Conservation (phyloP, 2,113 vertebrate species). For the Dryoscopus gambensis region DNA sequence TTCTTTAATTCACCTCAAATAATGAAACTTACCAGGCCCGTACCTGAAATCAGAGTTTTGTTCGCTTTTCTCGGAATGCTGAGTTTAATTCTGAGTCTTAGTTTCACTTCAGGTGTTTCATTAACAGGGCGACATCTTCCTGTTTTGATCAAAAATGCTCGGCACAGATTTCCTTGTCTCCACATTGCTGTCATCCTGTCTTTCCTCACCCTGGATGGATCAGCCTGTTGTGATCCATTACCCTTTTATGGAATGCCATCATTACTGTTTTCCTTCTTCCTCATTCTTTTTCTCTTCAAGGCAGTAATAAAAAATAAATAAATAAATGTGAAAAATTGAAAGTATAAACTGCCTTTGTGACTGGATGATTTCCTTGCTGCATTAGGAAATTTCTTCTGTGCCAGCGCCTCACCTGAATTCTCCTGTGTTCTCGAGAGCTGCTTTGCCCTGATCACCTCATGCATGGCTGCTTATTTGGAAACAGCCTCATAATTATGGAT, state of each 20-base stretch:
- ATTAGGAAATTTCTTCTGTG: background rate
- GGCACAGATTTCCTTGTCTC: background rate
- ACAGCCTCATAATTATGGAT: background rate
- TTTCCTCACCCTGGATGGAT: background rate
- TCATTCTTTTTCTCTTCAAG: background rate
- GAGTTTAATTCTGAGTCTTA: background rate
- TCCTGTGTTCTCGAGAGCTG: background rate
- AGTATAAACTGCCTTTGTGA: background rate
- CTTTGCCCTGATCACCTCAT: background rate
- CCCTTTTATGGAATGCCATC: background rate
- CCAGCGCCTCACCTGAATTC: background rate
- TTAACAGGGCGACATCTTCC: background rate
- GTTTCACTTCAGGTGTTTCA: background rate
- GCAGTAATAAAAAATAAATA: background rate
- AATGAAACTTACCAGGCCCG: background rate
- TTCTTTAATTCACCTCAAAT: background rate
- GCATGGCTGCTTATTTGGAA: background rate
- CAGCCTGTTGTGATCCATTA: background rate
- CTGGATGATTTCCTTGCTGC: background rate
- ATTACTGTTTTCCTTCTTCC: background rate
- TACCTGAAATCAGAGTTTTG: background rate
- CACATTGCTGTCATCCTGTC: background rate
- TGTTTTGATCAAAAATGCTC: background rate
- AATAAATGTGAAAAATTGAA: background rate
- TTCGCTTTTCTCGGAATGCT: background rate